Evolutionary conservation across 2,113 vertebrate species (phyloP), one percentile per base, ranked within the genome.

Genomic region (Passer montanus): DNA sequence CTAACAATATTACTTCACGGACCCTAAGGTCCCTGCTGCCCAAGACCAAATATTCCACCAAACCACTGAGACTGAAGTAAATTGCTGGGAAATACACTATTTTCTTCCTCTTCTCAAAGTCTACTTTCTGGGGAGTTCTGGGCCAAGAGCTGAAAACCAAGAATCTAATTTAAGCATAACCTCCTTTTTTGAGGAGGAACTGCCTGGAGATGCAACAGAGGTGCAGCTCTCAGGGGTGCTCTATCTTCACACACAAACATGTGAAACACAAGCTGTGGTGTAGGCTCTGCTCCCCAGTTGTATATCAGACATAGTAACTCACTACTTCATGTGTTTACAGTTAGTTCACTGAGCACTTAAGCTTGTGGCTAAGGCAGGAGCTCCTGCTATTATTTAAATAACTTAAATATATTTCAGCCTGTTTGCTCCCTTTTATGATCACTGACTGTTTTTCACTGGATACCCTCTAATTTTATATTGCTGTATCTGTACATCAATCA

Each of bases 21-120:
- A 44, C 73, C 63, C 44, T 1, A 9, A 75, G 44, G 53, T 82
- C 87, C 81, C 87, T 30, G 62, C 53, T 91, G 84, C 66, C 67
- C 87, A 73, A 93, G 50, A 76, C 77, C 77, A 92, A 97, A 94
- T 91, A 95, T 87, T 89, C 53, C 15, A 43, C 22, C 44, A 60
- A 87, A 89, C 66, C 5, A 0, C 74, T 66, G 91, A 94, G 91
- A 87, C 43, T 55, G 35, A 70, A 91, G 81, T 58, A 78, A 89
- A 94, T 79, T 94, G 64, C 58, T 73, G 60, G 37, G 78, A 95
- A 94, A 91, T 66, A 43, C 0, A 23, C 26, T 73, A 8, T 89
- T 93, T 95, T 78, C 70, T 72, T 79, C 19, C 50, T 69, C 22
- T 62, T 80, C 77, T 84, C 80, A 43, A 63, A 75, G 31, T 20